These are phyloP conservation scores for Xerus inauris DNA, from an alignment of 2,113 vertebrate species.

Conservation along the genomic window DNA sequence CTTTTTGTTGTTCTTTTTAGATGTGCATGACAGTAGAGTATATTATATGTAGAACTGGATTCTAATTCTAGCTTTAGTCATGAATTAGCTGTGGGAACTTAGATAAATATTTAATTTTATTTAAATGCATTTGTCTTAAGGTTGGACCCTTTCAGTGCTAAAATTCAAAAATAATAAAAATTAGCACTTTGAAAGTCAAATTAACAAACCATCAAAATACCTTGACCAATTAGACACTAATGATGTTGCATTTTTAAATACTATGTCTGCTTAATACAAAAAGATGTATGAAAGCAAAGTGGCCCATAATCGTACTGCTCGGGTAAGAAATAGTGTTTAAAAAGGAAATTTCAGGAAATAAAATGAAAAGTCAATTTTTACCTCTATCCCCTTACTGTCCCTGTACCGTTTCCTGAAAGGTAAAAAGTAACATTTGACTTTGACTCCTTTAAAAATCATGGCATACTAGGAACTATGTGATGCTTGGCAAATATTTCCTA, in stretches of 20 bases:
- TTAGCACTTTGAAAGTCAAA: background rate
- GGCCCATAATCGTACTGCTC: background rate
- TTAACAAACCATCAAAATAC: background rate
- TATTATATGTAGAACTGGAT: background rate
- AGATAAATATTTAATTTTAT: background rate
- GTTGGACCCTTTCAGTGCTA: background rate
- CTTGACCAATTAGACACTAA: background rate
- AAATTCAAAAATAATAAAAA: background rate
- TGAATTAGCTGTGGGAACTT: background rate
- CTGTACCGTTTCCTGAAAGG: background rate
- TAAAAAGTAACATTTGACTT: background rate
- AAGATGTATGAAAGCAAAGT: background rate
- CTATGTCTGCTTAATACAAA: background rate
- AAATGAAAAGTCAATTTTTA: background rate
- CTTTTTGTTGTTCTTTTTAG: too few relatives aligned
- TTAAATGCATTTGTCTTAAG: background rate
- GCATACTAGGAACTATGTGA: background rate
- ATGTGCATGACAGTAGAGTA: too few relatives aligned
- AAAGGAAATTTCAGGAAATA: background rate
- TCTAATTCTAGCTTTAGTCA: background rate
- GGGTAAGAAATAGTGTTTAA: background rate
- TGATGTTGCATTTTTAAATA: conserved; percentile 26
- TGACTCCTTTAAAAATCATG: background rate
- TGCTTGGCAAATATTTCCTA: background rate
- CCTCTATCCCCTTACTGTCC: background rate